Evolutionary conservation across 2,113 vertebrate species (phyloP), one percentile per base, ranked within the genome.

Genomic region (Centropus unirufus): DNA sequence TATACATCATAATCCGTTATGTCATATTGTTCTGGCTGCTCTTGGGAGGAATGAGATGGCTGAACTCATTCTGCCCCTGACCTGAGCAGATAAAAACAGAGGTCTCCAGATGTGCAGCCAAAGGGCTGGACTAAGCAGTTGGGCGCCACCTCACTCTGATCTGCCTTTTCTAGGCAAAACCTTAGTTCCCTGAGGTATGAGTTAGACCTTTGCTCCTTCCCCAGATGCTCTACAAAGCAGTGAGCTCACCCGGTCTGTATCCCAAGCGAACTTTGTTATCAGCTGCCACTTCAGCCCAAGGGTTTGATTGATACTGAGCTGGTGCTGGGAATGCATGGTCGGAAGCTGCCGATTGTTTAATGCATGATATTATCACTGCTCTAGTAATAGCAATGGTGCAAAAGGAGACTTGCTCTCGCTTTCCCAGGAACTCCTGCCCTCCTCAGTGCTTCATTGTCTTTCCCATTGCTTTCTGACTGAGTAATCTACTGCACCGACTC

Each of bases 1-100:
- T 36, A 44, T 76, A 72, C 10, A 63, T 91, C 84, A 73, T 20
- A 10, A 24, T 72, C 5, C 13, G 8, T 52, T 66, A 62, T 89
- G 72, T 86, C 63, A 62, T 74, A 29, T n/a, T 83, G 76, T 83
- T 79, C 83, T 0, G 9, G 14, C 75, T 91, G 77, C 68, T 54
- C 80, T 68, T 39, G 52, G 54, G 63, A 94, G 55, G 63, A 83
- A 30, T 22, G 72, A 70, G 42, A 29, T 39, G 80, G 76, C 44
- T 91, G 77, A 83, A 89, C 93, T 93, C 47, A 40, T 64, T 93
- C 93, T 92, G 59, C 86, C 74, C 89, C 70, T 95, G 86, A 92
- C 76, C 80, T 76, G 75, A 89, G 70, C 42, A 68, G 86, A 92
- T 12, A 64, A 83, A 78, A 93, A 80, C 14, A 14, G 54, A 86